Percentiles rank a stretch among this genome's conserved stretches.
Evolutionary conservation across 1,140 invertebrate genomes (phyloP).

Genomic region (Paraescarpia echinospica): DNA sequence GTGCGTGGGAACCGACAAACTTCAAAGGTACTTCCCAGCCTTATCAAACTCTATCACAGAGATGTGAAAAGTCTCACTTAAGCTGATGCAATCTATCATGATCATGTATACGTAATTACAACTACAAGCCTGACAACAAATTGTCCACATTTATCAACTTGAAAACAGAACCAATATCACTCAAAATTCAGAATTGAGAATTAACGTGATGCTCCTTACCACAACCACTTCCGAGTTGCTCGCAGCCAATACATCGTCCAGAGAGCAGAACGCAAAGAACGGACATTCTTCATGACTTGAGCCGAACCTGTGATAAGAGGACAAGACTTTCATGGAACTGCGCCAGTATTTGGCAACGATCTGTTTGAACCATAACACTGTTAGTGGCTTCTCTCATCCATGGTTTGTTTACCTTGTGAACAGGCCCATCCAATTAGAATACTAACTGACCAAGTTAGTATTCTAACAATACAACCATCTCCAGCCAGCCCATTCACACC

Average conservation of each 20-base stretch:
- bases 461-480: not conserved
- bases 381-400: not conserved
- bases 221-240: constrained; percentile 12
- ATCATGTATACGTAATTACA: not conserved
- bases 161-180: not conserved
- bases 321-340: not conserved
- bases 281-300: constrained; percentile 10
- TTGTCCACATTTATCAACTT: not conserved
- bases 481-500: too few species aligned
- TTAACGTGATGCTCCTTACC: not conserved
- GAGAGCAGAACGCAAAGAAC: constrained; percentile 8
- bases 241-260: not conserved
- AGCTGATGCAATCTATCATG: too few species aligned
- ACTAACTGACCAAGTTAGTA: not conserved
- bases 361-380: too few species aligned
- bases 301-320: not conserved
- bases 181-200: not conserved
- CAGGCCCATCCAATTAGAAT: not conserved
- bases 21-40: too few species aligned
- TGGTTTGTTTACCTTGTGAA: not conserved
- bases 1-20: too few species aligned
- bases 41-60: too few species aligned
- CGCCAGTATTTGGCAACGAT: not conserved
- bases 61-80: too few species aligned
- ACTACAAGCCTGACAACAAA: not conserved